phyloP scores from a whole-genome alignment of 1,140 invertebrate genomes.

The Globodera rostochiensis region DNA sequence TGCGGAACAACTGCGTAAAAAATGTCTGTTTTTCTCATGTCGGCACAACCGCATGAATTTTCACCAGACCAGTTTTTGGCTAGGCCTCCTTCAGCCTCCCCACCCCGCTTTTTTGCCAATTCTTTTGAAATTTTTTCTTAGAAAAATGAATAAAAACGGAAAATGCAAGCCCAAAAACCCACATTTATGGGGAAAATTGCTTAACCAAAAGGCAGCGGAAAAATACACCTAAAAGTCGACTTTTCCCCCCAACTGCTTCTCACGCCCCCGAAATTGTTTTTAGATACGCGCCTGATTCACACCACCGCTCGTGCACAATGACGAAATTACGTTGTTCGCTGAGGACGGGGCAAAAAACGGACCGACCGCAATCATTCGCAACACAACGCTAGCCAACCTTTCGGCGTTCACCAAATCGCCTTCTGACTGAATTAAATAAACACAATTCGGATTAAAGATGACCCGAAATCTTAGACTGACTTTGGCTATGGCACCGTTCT shows the following conservation, averaged over 20 bases:
- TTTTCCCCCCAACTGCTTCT: too few relatives aligned
- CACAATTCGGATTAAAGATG: neutral
- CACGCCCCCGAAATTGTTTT: too few relatives aligned
- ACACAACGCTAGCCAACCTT: slow-evolving; percentile 38
- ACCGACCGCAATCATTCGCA: slow-evolving; percentile 43
- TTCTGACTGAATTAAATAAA: slow-evolving; percentile 37
- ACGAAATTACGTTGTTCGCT: neutral
- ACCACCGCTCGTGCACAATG: neutral
- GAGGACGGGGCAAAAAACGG: neutral
- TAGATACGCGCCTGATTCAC: neutral
- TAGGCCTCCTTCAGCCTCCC: too few relatives aligned
- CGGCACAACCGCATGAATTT: too few relatives aligned
- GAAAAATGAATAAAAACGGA: too few relatives aligned
- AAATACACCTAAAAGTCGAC: too few relatives aligned
- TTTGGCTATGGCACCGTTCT: slow-evolving; percentile 53
- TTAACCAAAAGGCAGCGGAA: too few relatives aligned
- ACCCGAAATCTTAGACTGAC: slow-evolving; percentile 16
- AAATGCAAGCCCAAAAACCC: too few relatives aligned
- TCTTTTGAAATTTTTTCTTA: too few relatives aligned
- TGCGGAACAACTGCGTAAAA: neutral
- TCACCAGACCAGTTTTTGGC: too few relatives aligned
- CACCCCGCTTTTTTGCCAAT: too few relatives aligned
- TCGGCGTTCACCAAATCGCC: slow-evolving; percentile 56
- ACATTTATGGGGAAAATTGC: too few relatives aligned
- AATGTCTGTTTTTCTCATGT: neutral